Base-by-base conservation (phyloP, 2,797 vertebrate genomes). In the Enoplosus armatus region DNA sequence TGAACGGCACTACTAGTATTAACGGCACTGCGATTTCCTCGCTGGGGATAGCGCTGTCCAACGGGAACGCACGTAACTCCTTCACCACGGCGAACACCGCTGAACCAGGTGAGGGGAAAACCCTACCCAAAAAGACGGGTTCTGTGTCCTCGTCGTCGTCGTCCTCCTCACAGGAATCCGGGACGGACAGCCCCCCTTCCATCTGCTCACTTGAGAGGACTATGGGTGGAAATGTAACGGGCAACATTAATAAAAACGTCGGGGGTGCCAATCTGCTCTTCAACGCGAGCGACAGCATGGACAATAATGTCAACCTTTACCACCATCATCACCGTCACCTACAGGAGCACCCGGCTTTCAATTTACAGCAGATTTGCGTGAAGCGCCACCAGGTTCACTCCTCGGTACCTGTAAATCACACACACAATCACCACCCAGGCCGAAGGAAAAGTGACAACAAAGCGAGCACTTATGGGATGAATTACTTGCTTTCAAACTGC, bases 381-480 rank as follows among this genome's bases (percentile, higher is more conserved):
- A 94, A 91, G 63, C 92, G 85, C 79, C 91, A 89, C n/a, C 93
- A 90, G 94, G 80, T 90, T 67, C 89, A 90, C 77, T 87, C 94
- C n/a, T 64, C 93, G 8, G 85, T 87, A 80, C 86, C 93, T 61
- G 86, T 85, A 63, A 93, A 88, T 84, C 92, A 91, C 71, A 77
- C 87, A 58, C 91, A 94, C 83, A 94, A 83, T 80, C 96, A 97
- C 84, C 97, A 98, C 82, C 98, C 98, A 0, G 96, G 97, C 91
- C 96, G 97, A 2, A 97, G 97, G 96, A 98, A 98, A 97, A 96
- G 96, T 51, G 97, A 99, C 86, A 99, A 99, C 91, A 98, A 98
- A 94, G 98, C 98, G 83, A 99, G 97, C 96, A 99, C 97, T 41
- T 99, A 97, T 91, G 98, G 98, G 72, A 97, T 98, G 93, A 99